Evolutionary conservation across 2,113 vertebrate genomes (phyloP), one percentile per base, ranked within the genome.

Genomic region (Clinocottus analis): DNA sequence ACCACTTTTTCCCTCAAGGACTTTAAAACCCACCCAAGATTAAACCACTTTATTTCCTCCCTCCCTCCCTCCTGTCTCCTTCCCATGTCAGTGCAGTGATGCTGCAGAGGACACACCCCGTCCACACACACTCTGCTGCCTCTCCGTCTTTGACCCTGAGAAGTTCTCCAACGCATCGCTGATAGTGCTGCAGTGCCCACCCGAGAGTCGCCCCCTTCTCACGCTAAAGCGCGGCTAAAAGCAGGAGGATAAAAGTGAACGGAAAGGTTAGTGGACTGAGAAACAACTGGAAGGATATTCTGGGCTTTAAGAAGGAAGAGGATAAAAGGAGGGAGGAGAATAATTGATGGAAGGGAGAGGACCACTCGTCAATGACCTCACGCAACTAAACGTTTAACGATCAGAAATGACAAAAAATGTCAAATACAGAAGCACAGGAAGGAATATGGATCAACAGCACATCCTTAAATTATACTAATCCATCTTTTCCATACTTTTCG

Each of bases 81-180:
- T 66, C 3, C 4, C 63, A 14, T 55, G 84, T 79, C 61, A 81
- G 74, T 83, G 87, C 89, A 85, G 82, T 29, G 89, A 82, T 88
- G 89, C 93, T 92, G 93, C 94, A 94, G 92, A 87, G 89, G 92
- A 91, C 93, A 91, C 92, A 89, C 92, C 91, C n/a, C n/a, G n/a
- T n/a, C n/a, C 89, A 86, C 69, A 62, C 73, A 63, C 70, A 61
- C 77, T 75, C 78, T 56, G 72, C 85, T 55, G 71, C 79, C 67
- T 56, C 80, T 58, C 83, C 68, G 72, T 43, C 80, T 69, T 62
- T 88, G 87, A 90, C 91, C 90, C 85, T 77, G 85, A 89, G 43
- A 91, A 89, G 88, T 90, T 91, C 85, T 80, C 82, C 58, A 74
- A 75, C 27, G 25, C 65, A 43, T 53, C 47, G 82, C 87, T 70